These are phyloP conservation scores for Rhyacophila brunnea DNA, from an alignment of 1,140 invertebrate genomes.

Conservation along the genomic window DNA sequence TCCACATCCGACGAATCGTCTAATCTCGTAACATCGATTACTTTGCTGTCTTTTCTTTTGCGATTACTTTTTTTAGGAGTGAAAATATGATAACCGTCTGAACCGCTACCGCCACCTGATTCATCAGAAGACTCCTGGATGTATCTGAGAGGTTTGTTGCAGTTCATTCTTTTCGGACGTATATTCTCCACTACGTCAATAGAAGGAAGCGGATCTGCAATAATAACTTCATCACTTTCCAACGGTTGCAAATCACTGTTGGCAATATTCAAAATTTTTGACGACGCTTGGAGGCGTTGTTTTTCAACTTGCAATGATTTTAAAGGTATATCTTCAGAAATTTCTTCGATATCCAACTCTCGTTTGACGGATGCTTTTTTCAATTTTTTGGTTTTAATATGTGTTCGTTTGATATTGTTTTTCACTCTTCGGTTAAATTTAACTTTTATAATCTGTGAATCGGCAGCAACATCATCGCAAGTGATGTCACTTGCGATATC, in stretches of 20 bases:
- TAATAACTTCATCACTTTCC: background rate
- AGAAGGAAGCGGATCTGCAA: background rate
- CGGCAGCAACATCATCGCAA: background rate
- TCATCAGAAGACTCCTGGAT: slow-evolving; percentile 38
- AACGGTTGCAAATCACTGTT: too few species aligned
- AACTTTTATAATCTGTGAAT: slow-evolving; percentile 1
- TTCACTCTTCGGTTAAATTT: background rate
- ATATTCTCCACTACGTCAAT: background rate
- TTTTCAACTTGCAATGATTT: too few species aligned
- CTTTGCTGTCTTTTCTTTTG: background rate
- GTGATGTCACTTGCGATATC: too few species aligned
- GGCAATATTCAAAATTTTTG: too few species aligned
- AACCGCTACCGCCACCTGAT: slow-evolving; percentile 46
- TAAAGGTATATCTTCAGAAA: background rate
- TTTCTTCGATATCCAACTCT: background rate
- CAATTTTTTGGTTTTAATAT: slow-evolving; percentile 2
- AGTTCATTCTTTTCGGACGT: slow-evolving; percentile 34
- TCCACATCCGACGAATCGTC: background rate
- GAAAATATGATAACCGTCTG: slow-evolving; percentile 42
- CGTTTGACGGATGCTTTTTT: background rate
- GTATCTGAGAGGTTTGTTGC: slow-evolving; percentile 47
- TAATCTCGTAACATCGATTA: too few species aligned
- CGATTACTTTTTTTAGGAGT: background rate
- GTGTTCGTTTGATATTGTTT: slow-evolving; percentile 2
- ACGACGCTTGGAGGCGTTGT: too few species aligned